These are phyloP conservation scores for Mesopsocus fuscifrons DNA, from an alignment of 2,888 invertebrate genomes.

Conservation along the genomic window DNA sequence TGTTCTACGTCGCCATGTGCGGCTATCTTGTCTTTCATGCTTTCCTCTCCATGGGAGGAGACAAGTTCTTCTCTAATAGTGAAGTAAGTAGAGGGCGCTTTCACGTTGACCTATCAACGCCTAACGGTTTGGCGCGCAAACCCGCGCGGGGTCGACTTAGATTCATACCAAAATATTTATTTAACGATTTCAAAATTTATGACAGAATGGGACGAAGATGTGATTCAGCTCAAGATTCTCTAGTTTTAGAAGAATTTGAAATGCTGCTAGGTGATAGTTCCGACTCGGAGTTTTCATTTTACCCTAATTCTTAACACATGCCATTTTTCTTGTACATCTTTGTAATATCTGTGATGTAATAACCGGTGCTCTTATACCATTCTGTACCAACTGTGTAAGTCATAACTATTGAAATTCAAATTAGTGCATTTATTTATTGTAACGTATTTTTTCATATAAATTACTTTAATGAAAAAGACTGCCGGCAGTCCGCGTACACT, in stretches of 20 bases:
- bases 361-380: too few species aligned
- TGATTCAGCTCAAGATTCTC: background rate
- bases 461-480: background rate
- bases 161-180: background rate
- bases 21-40: constrained; percentile 54
- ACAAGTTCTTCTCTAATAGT: constrained; percentile 28
- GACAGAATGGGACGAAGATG: background rate
- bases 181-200: constrained; percentile 1
- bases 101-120: background rate
- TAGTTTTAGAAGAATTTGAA: background rate
- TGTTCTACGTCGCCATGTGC: constrained; percentile 51
- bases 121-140: background rate
- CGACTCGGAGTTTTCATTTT: constrained; percentile 1
- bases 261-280: background rate
- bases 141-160: background rate
- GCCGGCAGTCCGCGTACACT: background rate
- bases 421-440: background rate
- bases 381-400: too few species aligned
- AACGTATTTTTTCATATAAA: background rate
- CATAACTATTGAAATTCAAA: too few species aligned
- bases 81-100: constrained; percentile 19
- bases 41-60: constrained; percentile 46
- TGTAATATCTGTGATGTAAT: too few species aligned
- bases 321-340: constrained; percentile 4
- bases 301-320: constrained; percentile 6